Base-by-base conservation (phyloP, 2,113 vertebrate species). In the Ascaphus truei region DNA sequence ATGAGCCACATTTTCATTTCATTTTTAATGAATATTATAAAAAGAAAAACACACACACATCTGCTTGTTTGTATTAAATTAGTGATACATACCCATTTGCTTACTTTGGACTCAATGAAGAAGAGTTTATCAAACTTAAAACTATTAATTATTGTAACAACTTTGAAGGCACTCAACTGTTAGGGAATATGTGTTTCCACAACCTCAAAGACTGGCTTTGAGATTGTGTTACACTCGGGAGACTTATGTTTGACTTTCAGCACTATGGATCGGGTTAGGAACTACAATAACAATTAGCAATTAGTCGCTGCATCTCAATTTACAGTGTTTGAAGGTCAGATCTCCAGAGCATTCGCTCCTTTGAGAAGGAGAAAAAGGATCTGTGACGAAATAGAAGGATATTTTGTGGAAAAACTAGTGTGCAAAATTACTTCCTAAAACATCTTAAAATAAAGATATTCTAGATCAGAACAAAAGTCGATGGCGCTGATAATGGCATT, bases 241-340 rank as follows among this genome's bases (percentile, higher is more conserved):
- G 86, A 82, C 72, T 31, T 37, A 72, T 73, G 64, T 81, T 80
- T 83, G 77, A 76, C 84, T 86, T 85, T 78, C 59, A 85, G 73
- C 26, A 77, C 62, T 75, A 71, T 62, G 76, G 77, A 86, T 74
- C 79, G 76, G 77, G 77, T 84, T 80, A 85, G 79, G 65, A 86
- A 87, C 81, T 83, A 75, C 73, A 86, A 76, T 78, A 88, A 81
- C 75, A 79, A 84, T 86, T 88, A 86, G 78, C 78, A 71, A 83
- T 84, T 86, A 83, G 79, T 78, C 72, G 68, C 76, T 83, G 78
- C 74, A 80, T 83, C 74, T 84, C 76, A 81, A 72, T 83, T 82
- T 82, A 71, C 73, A 36, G 56, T 53, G 79, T 76, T 22, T 79
- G 31, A 79, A 81, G 71, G 74, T 79, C 50, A 84, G 75, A 82